Percentiles rank a stretch among this genome's conserved stretches.
Conservation (phyloP, 2,797 vertebrate species). For the Cirrhinus molitorella region DNA sequence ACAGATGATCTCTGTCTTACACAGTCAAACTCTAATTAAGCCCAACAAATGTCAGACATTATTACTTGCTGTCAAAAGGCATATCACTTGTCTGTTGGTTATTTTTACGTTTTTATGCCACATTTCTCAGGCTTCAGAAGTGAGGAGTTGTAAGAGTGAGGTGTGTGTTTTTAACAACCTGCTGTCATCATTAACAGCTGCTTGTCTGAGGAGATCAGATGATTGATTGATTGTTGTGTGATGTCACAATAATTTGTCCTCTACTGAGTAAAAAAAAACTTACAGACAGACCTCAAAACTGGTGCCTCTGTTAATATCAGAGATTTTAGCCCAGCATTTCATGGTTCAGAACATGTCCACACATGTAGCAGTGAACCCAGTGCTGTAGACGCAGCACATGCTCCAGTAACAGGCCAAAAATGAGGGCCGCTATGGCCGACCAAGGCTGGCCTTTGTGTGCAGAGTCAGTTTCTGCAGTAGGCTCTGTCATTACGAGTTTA, state of each 20-base stretch:
- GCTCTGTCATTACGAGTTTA: conserved; percentile 35
- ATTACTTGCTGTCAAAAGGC: background rate
- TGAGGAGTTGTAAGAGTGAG: background rate
- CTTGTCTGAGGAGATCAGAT: background rate
- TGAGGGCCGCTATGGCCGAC: too few relatives aligned
- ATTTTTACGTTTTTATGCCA: background rate
- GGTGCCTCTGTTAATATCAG: background rate
- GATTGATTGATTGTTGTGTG: background rate
- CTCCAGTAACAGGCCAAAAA: conserved; percentile 19
- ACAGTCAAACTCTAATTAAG: background rate
- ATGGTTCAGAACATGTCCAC: background rate
- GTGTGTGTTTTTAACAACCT: background rate
- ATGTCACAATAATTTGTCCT: too few relatives aligned
- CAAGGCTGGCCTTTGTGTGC: conserved; percentile 21
- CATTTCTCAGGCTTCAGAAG: background rate
- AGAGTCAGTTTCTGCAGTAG: conserved; percentile 26
- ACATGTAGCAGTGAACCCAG: background rate
- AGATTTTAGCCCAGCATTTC: background rate
- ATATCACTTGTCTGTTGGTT: too few relatives aligned
- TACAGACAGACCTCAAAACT: conserved; percentile 10
- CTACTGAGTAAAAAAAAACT: background rate
- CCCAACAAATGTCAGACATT: background rate
- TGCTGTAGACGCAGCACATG: background rate
- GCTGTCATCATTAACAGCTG: background rate
- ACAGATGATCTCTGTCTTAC: background rate